Conservation (phyloP, 92 coral and sea anemone genomes). For the Zoanthus solanderi region DNA sequence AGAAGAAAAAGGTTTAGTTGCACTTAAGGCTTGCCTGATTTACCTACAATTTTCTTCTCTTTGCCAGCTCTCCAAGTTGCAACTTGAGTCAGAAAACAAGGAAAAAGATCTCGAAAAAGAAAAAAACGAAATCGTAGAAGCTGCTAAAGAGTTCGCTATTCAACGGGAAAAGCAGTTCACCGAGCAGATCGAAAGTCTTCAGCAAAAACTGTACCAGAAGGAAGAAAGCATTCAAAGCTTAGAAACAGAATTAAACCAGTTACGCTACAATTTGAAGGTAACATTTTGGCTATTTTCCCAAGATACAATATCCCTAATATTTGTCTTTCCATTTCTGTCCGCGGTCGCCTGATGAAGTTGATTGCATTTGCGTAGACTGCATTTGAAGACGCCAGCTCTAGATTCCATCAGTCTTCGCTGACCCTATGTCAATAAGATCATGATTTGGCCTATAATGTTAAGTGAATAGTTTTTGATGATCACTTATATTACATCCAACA, state of each 20-base stretch:
- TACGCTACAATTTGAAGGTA: constrained; percentile 47
- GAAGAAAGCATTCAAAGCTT: constrained; percentile 66
- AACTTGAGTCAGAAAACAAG: constrained; percentile 59
- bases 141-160: constrained; percentile 83
- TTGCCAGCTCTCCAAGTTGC: constrained; percentile 67
- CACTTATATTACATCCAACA: too few species aligned
- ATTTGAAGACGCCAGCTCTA: too few species aligned
- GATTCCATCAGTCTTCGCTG: too few species aligned
- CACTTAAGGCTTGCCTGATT: not conserved
- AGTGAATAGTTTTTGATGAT: too few species aligned
- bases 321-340: too few species aligned
- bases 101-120: constrained; percentile 77
- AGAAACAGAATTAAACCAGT: constrained; percentile 59
- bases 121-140: constrained; percentile 71
- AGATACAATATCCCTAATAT: too few species aligned
- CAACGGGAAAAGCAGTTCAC: constrained; percentile 73
- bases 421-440: too few species aligned
- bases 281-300: not conserved
- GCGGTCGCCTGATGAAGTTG: too few species aligned
- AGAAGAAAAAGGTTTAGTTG: too few species aligned
- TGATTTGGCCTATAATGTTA: too few species aligned
- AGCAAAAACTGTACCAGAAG: constrained; percentile 61
- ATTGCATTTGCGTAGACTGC: too few species aligned
- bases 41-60: not conserved
- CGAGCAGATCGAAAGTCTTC: constrained; percentile 45